Percentiles rank a stretch among this genome's conserved stretches.
Conservation (phyloP, 2,113 vertebrate species). For the Erythrocercus mccallii region DNA sequence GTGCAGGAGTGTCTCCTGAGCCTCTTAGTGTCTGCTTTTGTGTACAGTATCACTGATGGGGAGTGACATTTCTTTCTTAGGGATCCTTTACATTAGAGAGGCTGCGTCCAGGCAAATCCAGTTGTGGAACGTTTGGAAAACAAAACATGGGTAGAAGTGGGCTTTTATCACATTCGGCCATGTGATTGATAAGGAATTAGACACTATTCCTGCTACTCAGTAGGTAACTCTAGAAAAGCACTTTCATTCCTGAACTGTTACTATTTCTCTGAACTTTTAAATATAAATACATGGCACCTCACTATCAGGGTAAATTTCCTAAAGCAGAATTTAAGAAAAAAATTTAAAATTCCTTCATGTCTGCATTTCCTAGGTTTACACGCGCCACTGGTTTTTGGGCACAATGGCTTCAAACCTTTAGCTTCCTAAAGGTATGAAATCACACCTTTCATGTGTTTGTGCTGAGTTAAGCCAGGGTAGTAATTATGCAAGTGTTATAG, state of each 20-base stretch:
- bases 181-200: background rate
- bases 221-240: background rate
- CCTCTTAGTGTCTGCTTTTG: constrained; percentile 1
- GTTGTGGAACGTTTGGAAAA: background rate
- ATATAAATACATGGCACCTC: background rate
- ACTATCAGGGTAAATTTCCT: background rate
- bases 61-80: constrained; percentile 40
- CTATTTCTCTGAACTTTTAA: background rate
- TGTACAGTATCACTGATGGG: background rate
- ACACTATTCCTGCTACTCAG: background rate
- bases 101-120: background rate
- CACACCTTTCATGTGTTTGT: background rate
- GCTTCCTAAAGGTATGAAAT: background rate
- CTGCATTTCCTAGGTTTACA: background rate
- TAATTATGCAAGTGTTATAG: background rate
- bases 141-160: background rate
- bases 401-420: background rate
- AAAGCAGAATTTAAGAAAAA: background rate
- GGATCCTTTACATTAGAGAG: constrained; percentile 30
- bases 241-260: background rate
- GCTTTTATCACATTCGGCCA: constrained; percentile 3
- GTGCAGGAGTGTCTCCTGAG: constrained; percentile 21
- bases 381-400: background rate
- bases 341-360: accelerated
- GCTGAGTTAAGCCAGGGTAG: background rate